Evolutionary conservation across 2,888 invertebrate species (phyloP), one percentile per base, ranked within the genome.

Genomic region (Petrolisthes cinctipes): DNA sequence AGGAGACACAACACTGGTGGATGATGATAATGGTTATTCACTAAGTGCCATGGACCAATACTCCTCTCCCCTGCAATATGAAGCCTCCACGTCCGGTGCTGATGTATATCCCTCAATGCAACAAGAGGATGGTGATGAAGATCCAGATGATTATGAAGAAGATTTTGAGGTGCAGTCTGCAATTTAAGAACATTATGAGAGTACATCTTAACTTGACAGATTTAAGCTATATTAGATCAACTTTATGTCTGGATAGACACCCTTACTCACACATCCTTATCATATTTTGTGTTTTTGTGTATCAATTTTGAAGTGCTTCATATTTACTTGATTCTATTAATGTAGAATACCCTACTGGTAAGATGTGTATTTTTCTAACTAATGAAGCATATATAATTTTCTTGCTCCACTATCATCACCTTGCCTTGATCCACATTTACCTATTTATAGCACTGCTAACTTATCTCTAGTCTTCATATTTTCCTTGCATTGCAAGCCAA

Each of bases 111-210:
- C 37, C 37, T 7, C 17, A 71, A 83, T 14, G 68, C 54, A 20
- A 4, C 7, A 17, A 7, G 83, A 86, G 4, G 86, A 86, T 37
- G 53, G 57, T 61, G 81, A 89, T 53, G 89, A 90, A 9, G 90
- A 91, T 37, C 91, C 91, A 14, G 92, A 92, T n/a, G 92, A 92
- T 82, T 92, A 92, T 86, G 93, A 93, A 87, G 93, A 94, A 91
- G 94, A 94, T 92, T 94, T 94, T 92, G 94, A 94, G 92, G 94
- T 93, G 92, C 37, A 37, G 37, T 37, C 37, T 37, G 37, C 37
- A 37, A 37, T 37, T 37, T 37, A 37, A 91, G 86, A 61, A n/a
- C 66, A 1, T 61, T 54, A 57, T 66, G 5, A 7, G 61, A 14
- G 20, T 9, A 37, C 51, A 71, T 71, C 17, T n/a, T 51, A 37